These are phyloP conservation scores for Procambarus virginalis DNA, from an alignment of 1,140 invertebrate genomes.

Conservation along the genomic window DNA sequence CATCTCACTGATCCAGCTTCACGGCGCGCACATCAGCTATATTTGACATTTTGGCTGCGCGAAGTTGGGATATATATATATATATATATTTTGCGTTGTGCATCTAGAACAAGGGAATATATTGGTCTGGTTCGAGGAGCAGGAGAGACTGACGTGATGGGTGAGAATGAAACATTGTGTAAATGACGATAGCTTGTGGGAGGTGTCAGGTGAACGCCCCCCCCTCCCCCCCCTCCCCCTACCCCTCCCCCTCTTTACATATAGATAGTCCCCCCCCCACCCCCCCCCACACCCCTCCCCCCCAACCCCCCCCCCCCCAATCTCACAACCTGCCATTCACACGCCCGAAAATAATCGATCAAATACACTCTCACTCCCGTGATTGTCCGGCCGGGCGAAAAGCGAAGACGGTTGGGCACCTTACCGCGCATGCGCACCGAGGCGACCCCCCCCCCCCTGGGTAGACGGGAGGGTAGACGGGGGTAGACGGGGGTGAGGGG, in stretches of 20 bases:
- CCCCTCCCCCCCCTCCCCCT: not conserved
- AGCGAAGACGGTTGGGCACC: conserved; percentile 14
- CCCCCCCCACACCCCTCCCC: not conserved
- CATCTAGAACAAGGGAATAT: no score
- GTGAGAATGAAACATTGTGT: not conserved
- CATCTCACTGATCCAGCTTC: no score
- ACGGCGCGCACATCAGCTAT: no score
- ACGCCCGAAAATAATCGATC: conserved; percentile 10
- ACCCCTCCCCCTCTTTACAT: not conserved
- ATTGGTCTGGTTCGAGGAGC: no score
- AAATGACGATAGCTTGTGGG: not conserved
- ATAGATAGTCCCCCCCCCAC: no score
- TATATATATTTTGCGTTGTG: no score
- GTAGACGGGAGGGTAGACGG: no score
- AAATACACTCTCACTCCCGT: conserved; percentile 20
- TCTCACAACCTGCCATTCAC: not conserved
- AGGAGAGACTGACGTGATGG: no score
- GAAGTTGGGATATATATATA: no score
- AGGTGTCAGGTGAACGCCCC: not conserved
- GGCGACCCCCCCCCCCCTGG: not conserved
- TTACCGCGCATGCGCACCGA: conserved; percentile 34
- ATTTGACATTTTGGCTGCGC: no score
- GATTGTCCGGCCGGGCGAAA: conserved; percentile 4
- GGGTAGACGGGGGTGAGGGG: no score
- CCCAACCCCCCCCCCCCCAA: not conserved